A percentile compares a stretch with the other conserved stretches of the same genome.
phyloP scores from a whole-genome alignment of 35 echinoderm and acorn worm species.

The Lytechinus variegatus region DNA sequence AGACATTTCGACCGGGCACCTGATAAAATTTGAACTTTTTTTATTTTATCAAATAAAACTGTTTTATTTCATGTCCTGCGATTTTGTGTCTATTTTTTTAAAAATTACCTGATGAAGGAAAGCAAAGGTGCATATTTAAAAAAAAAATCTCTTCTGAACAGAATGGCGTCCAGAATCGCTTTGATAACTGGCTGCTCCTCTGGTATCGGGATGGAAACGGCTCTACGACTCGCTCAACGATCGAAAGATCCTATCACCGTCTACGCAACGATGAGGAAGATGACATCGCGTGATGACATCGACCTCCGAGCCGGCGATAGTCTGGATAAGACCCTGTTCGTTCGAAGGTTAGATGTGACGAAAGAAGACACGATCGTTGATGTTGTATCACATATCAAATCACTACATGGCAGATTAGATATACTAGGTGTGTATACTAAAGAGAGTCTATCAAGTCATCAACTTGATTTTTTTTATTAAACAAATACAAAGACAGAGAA shows the following conservation, averaged over 20 bases:
- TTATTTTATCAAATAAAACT: no score
- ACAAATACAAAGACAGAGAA: no score
- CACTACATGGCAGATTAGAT: conserved; percentile 23
- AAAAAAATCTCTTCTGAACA: neutral
- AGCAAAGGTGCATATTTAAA: no score
- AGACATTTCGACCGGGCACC: no score
- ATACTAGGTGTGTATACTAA: conserved; percentile 43
- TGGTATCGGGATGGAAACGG: conserved; percentile 14
- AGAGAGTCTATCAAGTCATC: no score
- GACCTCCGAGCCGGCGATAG: conserved; percentile 26
- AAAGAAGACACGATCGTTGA: conserved; percentile 53
- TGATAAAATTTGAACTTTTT: no score
- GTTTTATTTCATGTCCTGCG: no score
- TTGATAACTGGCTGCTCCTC: conserved; percentile 22
- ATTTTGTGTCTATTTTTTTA: no score
- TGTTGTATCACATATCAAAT: neutral
- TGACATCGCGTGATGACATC: conserved; percentile 24
- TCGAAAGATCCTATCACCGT: neutral
- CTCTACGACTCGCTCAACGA: neutral
- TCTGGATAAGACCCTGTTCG: conserved; percentile 19
- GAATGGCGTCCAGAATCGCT: neutral
- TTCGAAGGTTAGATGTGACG: conserved; percentile 49
- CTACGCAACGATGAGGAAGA: conserved; percentile 58
- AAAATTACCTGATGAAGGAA: no score
- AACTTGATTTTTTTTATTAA: no score